phyloP scores from a whole-genome alignment of 2,888 invertebrate species.

The Melanargia galathea region DNA sequence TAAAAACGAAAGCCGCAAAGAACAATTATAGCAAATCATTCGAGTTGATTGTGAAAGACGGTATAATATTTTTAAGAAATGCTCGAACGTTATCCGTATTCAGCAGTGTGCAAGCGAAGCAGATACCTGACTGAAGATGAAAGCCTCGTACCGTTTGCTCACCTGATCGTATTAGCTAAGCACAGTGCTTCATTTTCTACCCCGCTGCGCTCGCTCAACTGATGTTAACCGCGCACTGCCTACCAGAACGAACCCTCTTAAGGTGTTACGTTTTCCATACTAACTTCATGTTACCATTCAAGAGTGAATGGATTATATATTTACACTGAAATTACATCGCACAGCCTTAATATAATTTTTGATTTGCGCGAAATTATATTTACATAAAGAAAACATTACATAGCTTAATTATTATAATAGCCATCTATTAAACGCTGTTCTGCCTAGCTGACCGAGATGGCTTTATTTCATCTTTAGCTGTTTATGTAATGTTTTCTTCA shows the following conservation, averaged over 20 bases:
- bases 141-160: constrained; percentile 77
- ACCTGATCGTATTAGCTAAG: constrained; percentile 80
- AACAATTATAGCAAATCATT: neutral
- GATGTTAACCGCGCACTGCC: constrained; percentile 70
- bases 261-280: too few relatives aligned
- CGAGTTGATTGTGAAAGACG: neutral
- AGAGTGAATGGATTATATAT: too few relatives aligned
- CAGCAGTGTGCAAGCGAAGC: constrained; percentile 47
- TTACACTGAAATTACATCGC: too few relatives aligned
- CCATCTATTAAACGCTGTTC: too few relatives aligned
- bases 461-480: too few relatives aligned
- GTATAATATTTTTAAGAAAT: constrained; percentile 21
- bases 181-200: constrained; percentile 77
- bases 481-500: too few relatives aligned
- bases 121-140: constrained; percentile 78
- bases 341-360: too few relatives aligned
- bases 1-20: neutral
- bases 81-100: constrained; percentile 32
- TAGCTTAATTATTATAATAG: too few relatives aligned
- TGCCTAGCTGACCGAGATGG: too few relatives aligned
- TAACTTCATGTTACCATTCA: too few relatives aligned
- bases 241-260: constrained; percentile 66
- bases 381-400: too few relatives aligned
- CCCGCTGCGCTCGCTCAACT: constrained; percentile 70
- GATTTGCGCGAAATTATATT: too few relatives aligned